Conservation (phyloP, 2,113 vertebrate species). For the Gymnocephalus cernua region DNA sequence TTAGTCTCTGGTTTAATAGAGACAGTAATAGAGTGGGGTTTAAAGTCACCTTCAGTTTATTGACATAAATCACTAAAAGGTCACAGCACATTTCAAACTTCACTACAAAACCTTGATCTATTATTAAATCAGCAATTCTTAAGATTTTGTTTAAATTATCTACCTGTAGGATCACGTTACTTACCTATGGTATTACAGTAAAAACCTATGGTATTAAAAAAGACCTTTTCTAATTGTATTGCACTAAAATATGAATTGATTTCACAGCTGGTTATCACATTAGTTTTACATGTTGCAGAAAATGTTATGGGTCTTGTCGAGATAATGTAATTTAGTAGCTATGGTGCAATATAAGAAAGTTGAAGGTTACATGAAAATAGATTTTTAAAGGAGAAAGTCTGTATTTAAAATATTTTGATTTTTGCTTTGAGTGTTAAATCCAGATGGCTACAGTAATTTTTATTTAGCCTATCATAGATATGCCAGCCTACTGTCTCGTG, state of each 20-base stretch:
- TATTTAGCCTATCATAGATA: neutral
- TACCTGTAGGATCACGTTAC: neutral
- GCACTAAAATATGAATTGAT: neutral
- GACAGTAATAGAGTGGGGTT: neutral
- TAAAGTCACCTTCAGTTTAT: neutral
- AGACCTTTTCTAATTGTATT: neutral
- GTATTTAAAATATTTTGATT: neutral
- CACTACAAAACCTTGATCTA: neutral
- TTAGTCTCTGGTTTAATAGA: neutral
- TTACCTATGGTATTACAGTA: neutral
- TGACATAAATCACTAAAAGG: neutral
- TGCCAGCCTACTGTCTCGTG: neutral
- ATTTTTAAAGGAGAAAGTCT: neutral
- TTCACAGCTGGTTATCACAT: neutral
- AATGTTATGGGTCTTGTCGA: neutral
- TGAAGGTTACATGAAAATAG: neutral
- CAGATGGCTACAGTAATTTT: no score
- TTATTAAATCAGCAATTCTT: neutral
- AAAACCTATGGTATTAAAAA: neutral
- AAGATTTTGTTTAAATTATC: neutral
- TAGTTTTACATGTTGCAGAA: neutral
- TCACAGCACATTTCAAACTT: neutral
- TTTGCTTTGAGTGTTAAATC: neutral
- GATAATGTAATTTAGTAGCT: neutral
- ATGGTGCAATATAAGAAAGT: neutral